Percentiles rank a stretch among this genome's conserved stretches.
Conservation (phyloP, 2,797 vertebrate species). For the Anableps anableps region DNA sequence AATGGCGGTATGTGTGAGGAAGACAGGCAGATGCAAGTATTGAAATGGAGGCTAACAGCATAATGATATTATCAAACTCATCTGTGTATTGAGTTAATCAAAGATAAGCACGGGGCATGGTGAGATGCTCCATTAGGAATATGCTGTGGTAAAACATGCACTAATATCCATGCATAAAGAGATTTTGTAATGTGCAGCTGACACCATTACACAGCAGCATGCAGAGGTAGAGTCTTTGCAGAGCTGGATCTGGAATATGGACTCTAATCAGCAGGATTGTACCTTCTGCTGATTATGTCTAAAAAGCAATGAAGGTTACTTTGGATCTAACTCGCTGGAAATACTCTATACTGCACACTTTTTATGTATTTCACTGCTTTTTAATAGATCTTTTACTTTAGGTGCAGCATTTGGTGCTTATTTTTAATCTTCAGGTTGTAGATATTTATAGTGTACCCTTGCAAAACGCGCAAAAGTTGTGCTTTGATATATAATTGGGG, state of each 20-base stretch:
- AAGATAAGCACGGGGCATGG: conserved; percentile 58
- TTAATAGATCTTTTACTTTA: neutral
- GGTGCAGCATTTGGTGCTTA: neutral
- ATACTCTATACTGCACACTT: conserved; percentile 6
- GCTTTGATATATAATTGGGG: neutral
- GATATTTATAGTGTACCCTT: neutral
- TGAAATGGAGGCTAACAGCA: conserved; percentile 64
- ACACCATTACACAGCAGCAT: conserved; percentile 57
- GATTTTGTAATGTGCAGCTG: conserved; percentile 45
- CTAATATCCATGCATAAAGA: conserved; percentile 64
- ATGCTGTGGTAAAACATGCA: conserved; percentile 61
- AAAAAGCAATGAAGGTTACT: conserved; percentile 31
- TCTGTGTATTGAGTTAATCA: conserved; percentile 68
- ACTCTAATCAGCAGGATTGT: conserved; percentile 31
- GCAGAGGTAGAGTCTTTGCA: conserved; percentile 49
- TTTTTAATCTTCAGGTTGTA: neutral
- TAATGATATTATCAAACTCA: conserved; percentile 69
- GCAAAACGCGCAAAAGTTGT: neutral
- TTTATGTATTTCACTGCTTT: neutral
- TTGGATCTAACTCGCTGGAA: conserved; percentile 36
- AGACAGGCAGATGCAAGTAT: conserved; percentile 67
- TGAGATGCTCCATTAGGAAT: conserved; percentile 56
- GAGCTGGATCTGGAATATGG: conserved; percentile 56
- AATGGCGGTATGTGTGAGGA: conserved; percentile 51
- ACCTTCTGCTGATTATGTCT: conserved; percentile 39